These are phyloP conservation scores for Antrozous pallidus DNA, from an alignment of 2,797 vertebrate species.

Conservation along the genomic window DNA sequence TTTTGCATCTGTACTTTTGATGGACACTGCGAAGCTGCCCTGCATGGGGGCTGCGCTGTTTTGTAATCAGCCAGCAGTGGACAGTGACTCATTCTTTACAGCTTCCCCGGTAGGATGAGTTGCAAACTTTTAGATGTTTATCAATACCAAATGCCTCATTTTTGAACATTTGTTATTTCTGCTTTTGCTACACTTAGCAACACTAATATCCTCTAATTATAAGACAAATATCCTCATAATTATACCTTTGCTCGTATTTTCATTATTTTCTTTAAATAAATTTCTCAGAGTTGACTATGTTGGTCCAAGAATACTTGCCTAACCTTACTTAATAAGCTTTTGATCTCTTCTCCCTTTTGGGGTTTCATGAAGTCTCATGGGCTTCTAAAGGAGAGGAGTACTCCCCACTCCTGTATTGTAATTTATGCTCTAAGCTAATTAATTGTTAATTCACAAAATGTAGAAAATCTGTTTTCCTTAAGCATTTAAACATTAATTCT, in stretches of 20 bases:
- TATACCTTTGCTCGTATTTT: background rate
- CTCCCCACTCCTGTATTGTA: background rate
- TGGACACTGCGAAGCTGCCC: background rate
- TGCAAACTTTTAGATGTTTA: background rate
- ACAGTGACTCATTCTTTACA: background rate
- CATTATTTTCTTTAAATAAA: slow-evolving; percentile 30
- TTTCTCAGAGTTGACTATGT: background rate
- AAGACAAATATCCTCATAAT: background rate
- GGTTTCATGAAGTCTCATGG: background rate
- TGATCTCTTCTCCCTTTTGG: background rate
- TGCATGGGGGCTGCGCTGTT: background rate
- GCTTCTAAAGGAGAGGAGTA: background rate
- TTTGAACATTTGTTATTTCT: slow-evolving; percentile 21
- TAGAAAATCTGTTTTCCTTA: background rate
- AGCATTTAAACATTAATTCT: slow-evolving; percentile 15
- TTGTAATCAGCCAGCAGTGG: background rate
- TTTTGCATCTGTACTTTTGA: background rate
- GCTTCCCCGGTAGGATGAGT: background rate
- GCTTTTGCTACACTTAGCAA: background rate
- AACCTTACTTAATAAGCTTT: too few relatives aligned
- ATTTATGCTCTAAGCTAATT: background rate
- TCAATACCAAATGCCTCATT: background rate
- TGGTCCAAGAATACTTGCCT: background rate
- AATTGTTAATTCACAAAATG: background rate
- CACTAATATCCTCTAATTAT: background rate